Conservation (phyloP, 2,797 vertebrate species). For the Coregonus suidteri region DNA sequence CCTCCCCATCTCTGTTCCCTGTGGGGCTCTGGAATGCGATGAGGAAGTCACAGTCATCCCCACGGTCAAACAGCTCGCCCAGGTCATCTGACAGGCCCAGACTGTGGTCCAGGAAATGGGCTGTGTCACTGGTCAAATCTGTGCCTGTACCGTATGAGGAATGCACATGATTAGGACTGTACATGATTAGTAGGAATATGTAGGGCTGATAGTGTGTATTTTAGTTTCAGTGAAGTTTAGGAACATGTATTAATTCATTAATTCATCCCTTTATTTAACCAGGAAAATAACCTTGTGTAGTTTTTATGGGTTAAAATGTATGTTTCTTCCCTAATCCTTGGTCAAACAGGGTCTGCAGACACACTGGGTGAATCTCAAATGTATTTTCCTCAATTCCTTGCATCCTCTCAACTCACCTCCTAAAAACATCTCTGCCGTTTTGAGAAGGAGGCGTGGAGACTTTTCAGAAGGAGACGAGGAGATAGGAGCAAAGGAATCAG, state of each 20-base stretch:
- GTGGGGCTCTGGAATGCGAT: constrained; percentile 53
- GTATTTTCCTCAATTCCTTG: too few species aligned
- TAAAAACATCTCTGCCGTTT: too few species aligned
- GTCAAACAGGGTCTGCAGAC: too few species aligned
- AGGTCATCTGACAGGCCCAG: constrained; percentile 32
- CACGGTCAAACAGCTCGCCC: constrained; percentile 44
- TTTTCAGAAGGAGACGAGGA: neutral
- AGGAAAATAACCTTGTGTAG: neutral
- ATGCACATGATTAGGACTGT: neutral
- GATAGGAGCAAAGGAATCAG: neutral
- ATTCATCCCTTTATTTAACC: neutral
- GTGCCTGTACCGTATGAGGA: constrained; percentile 7
- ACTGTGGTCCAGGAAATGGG: constrained; percentile 17
- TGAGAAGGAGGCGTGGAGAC: neutral
- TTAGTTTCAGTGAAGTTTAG: neutral
- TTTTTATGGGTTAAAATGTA: too few species aligned
- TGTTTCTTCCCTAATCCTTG: too few species aligned
- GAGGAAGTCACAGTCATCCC: constrained; percentile 1
- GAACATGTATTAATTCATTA: neutral
- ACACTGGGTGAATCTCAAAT: too few species aligned
- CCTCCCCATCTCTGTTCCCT: constrained; percentile 31
- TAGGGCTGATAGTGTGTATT: neutral
- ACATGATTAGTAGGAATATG: neutral
- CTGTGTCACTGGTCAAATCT: neutral
- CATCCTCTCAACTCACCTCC: too few species aligned